Conservation (phyloP, 1,140 invertebrate species). For the Drosophila auraria region DNA sequence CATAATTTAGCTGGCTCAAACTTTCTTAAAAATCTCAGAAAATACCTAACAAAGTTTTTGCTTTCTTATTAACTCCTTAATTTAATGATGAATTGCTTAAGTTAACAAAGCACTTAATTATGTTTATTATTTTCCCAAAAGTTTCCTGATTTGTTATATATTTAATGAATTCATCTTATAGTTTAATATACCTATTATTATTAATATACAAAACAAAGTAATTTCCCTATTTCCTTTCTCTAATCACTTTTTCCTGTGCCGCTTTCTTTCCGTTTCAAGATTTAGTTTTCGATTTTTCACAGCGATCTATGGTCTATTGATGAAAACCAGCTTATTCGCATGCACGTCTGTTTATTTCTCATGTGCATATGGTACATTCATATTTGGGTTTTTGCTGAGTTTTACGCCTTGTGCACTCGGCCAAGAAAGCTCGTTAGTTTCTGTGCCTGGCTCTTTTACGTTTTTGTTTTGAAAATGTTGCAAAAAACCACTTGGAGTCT, state of each 20-base stretch:
- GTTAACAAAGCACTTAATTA: not conserved
- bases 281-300: slow-evolving; percentile 21
- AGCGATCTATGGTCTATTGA: slow-evolving; percentile 19
- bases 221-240: slow-evolving; percentile 24
- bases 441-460: slow-evolving; percentile 1
- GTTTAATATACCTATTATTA: not conserved
- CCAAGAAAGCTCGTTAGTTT: slow-evolving; percentile 39
- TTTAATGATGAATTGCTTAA: not conserved
- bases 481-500: slow-evolving; percentile 18
- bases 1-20: not conserved
- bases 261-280: slow-evolving; percentile 47
- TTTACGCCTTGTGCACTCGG: slow-evolving; percentile 51
- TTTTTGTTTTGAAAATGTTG: slow-evolving; percentile 15
- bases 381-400: slow-evolving; percentile 40
- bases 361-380: slow-evolving; percentile 8
- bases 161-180: not conserved
- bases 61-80: not conserved
- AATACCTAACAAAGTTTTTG: not conserved
- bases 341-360: slow-evolving; percentile 17
- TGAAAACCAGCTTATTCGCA: slow-evolving; percentile 43
- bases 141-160: not conserved
- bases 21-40: not conserved
- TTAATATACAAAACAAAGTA: not conserved
- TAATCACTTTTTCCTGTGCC: slow-evolving; percentile 34
- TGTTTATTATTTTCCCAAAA: not conserved